Percentiles rank a stretch among this genome's conserved stretches.
Conservation (phyloP, 2,888 invertebrate species). For the Panorpa germanica region DNA sequence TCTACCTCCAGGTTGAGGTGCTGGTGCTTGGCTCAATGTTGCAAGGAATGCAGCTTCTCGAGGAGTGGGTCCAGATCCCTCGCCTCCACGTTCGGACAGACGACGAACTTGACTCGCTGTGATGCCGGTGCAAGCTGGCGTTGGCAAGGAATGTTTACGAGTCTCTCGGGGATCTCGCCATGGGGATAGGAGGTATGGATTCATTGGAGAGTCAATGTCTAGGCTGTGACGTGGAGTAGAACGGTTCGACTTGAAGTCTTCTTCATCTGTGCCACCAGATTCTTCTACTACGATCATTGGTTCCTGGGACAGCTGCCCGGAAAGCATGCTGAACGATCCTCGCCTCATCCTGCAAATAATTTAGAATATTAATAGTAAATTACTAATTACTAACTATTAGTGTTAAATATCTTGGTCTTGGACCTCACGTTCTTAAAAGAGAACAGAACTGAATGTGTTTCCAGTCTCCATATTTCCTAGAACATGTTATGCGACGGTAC, state of each 20-base stretch:
- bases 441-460: too few relatives aligned
- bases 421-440: too few relatives aligned
- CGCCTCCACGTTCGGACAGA: conserved; percentile 60
- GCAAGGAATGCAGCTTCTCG: conserved; percentile 69
- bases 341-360: conserved; percentile 49
- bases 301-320: conserved; percentile 35
- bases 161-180: conserved; percentile 56
- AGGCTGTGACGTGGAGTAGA: conserved; percentile 40
- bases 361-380: too few relatives aligned
- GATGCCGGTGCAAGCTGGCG: conserved; percentile 67
- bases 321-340: conserved; percentile 40
- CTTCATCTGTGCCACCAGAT: conserved; percentile 45
- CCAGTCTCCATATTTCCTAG: too few relatives aligned
- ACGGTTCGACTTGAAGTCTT: conserved; percentile 28
- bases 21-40: conserved; percentile 55
- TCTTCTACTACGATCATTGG: conserved; percentile 73
- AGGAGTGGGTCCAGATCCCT: conserved; percentile 54
- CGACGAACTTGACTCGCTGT: conserved; percentile 75
- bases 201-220: conserved; percentile 59
- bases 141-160: conserved; percentile 67
- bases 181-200: conserved; percentile 66
- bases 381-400: too few relatives aligned
- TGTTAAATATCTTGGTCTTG: too few relatives aligned
- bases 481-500: too few relatives aligned
- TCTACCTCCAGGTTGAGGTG: conserved; percentile 54